Conservation (phyloP, 2,888 invertebrate species). For the Lasioglossum morio region DNA sequence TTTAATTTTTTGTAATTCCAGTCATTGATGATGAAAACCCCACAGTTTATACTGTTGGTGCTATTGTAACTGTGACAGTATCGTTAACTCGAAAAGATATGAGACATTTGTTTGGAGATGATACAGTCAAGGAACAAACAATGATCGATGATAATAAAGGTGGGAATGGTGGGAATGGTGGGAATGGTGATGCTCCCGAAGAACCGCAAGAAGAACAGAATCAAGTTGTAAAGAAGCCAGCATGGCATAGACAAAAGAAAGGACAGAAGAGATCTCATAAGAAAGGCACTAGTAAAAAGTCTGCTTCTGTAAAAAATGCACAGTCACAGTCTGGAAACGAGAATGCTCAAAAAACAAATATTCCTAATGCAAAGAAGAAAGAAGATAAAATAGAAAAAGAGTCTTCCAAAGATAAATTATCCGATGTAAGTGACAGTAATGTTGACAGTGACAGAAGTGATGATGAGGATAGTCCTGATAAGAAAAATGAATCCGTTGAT, state of each 20-base stretch:
- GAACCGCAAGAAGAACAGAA: constrained; percentile 85
- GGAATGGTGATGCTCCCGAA: constrained; percentile 81
- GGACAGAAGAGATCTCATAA: constrained; percentile 88
- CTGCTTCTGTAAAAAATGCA: constrained; percentile 68
- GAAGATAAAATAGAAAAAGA: constrained; percentile 76
- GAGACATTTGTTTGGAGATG: constrained; percentile 93
- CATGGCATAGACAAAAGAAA: constrained; percentile 92
- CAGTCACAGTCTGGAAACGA: constrained; percentile 63
- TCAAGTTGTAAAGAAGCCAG: constrained; percentile 89
- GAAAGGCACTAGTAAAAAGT: constrained; percentile 82
- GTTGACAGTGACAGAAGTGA: constrained; percentile 86
- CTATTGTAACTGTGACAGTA: constrained; percentile 98
- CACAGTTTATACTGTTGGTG: constrained; percentile 97
- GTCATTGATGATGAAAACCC: constrained; percentile 99
- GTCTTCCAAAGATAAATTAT: constrained; percentile 76
- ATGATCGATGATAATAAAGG: constrained; percentile 86
- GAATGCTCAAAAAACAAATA: constrained; percentile 69
- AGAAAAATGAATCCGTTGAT: constrained; percentile 87
- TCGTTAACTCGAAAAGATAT: constrained; percentile 93
- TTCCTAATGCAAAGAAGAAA: constrained; percentile 78
- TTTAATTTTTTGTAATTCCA: constrained; percentile 78
- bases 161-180: constrained; percentile 75
- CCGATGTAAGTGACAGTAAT: constrained; percentile 83
- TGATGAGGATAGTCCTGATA: constrained; percentile 85
- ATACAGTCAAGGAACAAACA: constrained; percentile 88